Base-by-base conservation (phyloP, 2,797 vertebrate species). In the Semotilus atromaculatus region DNA sequence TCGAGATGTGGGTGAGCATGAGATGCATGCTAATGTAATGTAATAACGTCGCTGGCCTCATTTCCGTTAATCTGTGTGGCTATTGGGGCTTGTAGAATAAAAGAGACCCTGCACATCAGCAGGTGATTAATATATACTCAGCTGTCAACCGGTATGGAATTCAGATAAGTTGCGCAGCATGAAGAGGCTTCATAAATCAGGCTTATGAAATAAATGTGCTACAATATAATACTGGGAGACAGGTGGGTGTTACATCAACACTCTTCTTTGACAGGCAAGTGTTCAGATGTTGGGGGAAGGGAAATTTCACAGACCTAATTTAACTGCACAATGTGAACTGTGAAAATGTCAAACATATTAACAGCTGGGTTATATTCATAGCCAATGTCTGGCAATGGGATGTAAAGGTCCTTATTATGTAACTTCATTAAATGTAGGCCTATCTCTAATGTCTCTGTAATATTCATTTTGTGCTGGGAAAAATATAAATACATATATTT, bases 81-180 rank as follows among this genome's bases (percentile, higher is more conserved):
- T 86, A 88, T 85, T 71, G 43, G 81, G 26, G 74, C 58, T 72
- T 64, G 71, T 82, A 36, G 68, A 68, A 85, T 67, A 86, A 82
- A 76, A 51, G 51, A 83, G 74, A 79, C 70, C 64, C 58, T 29
- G 79, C 79, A 87, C 87, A 87, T 89, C 85, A 87, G 88, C 23
- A 81, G 55, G 72, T 91, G 88, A 90, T 91, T 89, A 91, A 86
- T 89, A 84, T 73, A 34, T 43, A 73, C 82, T 82, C 80, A 80
- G 80, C 78, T 81, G 80, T 88, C 87, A 88, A 70, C 72, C 10
- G 29, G 73, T 62, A 81, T 53, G 48, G 70, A 81, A 80, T 84
- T 73, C 67, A 88, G 88, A 87, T 86, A 89, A 83, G 77, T 82
- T 82, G 83, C 16, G 23, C 80, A 48, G 70, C 73, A 84, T 85